These are phyloP conservation scores for Siniperca obscura DNA, from an alignment of 2,797 vertebrate species.

Conservation along the genomic window DNA sequence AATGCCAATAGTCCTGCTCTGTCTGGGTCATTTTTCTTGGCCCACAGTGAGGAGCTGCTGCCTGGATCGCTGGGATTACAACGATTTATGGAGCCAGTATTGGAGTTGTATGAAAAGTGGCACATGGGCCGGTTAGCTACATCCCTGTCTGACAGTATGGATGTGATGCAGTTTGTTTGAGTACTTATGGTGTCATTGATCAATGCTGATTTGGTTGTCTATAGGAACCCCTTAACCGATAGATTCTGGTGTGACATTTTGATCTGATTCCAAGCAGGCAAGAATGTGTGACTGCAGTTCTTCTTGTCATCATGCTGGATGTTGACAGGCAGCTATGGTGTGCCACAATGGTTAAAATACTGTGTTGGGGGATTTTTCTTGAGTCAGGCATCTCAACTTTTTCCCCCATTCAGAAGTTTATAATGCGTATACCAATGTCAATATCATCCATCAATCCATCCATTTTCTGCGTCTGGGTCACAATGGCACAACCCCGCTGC, in stretches of 20 bases:
- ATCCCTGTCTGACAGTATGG: constrained; percentile 5
- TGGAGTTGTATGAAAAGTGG: constrained; percentile 42
- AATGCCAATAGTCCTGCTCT: constrained; percentile 52
- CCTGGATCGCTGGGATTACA: constrained; percentile 23
- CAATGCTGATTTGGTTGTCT: constrained; percentile 21
- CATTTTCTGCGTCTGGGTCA: not conserved
- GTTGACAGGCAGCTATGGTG: not conserved
- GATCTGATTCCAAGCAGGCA: not conserved
- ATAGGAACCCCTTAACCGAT: constrained; percentile 3
- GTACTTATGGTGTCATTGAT: constrained; percentile 42
- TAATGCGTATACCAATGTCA: not conserved
- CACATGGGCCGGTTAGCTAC: constrained; percentile 15
- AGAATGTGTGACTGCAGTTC: not conserved
- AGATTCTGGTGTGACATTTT: constrained; percentile 12
- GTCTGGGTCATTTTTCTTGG: constrained; percentile 56
- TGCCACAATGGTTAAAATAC: not conserved
- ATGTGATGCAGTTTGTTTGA: constrained; percentile 17
- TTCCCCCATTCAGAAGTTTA: too few species aligned
- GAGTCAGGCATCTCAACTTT: not conserved
- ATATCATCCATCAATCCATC: not conserved
- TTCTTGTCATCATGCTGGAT: not conserved
- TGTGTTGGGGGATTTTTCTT: not conserved
- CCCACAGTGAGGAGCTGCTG: constrained; percentile 31
- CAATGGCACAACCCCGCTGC: not conserved
- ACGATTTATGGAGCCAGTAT: constrained; percentile 32